phyloP scores from a whole-genome alignment of 2,113 vertebrate genomes.

The Merops nubicus region DNA sequence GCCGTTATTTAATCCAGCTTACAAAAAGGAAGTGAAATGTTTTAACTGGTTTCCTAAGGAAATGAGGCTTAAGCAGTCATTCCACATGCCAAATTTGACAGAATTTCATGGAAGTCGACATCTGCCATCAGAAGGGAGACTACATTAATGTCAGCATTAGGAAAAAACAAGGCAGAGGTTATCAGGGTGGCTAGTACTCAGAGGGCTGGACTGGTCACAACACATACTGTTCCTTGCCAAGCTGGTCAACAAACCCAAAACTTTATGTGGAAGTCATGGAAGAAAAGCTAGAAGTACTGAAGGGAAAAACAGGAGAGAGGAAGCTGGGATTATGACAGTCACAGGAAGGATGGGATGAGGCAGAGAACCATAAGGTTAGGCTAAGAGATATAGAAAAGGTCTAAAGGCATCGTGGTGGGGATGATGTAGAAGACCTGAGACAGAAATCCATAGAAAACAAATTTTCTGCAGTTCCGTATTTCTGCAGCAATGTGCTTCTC shows the following conservation, averaged over 20 bases:
- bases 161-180: neutral
- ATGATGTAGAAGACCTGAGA: neutral
- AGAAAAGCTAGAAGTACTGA: neutral
- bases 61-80: slow-evolving; percentile 54
- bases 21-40: slow-evolving; percentile 41
- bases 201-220: neutral
- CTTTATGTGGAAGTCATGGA: neutral
- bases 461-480: neutral
- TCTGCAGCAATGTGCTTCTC: neutral
- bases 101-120: slow-evolving; percentile 19
- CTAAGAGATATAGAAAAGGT: accelerated
- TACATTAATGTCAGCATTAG: neutral
- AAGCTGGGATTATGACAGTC: neutral
- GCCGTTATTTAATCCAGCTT: slow-evolving; percentile 38
- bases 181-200: neutral
- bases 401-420: neutral
- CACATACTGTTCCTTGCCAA: neutral
- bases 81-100: slow-evolving; percentile 9
- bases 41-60: slow-evolving; percentile 64
- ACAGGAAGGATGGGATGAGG: neutral
- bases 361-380: neutral
- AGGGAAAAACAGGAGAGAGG: neutral
- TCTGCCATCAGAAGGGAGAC: neutral
- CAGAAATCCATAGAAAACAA: neutral
- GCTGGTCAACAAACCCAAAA: neutral